Percentiles rank a stretch among this genome's conserved stretches.
Conservation (phyloP, 2,113 vertebrate genomes). For the human region GRCh38 chrX:25871001-25871500, state of each 20-base stretch:
- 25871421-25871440: background rate
- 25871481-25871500: constrained; percentile 4
- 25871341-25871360: background rate
- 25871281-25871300: background rate
- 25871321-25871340: background rate
- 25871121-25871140: no score
- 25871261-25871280: background rate
- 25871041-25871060: no score
- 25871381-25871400: background rate
- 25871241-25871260: background rate
- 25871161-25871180: no score
- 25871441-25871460: background rate
- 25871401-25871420: background rate
- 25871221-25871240: no score
- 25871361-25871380: background rate
- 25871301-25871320: background rate
- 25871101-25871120: no score
- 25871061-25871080: no score
- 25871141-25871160: no score
- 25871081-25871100: no score
- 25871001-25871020: no score
- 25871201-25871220: no score
- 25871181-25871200: no score
- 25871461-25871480: background rate
- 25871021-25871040: no score